Conservation (phyloP, 2,888 invertebrate species). For the Crepidodera aurea region DNA sequence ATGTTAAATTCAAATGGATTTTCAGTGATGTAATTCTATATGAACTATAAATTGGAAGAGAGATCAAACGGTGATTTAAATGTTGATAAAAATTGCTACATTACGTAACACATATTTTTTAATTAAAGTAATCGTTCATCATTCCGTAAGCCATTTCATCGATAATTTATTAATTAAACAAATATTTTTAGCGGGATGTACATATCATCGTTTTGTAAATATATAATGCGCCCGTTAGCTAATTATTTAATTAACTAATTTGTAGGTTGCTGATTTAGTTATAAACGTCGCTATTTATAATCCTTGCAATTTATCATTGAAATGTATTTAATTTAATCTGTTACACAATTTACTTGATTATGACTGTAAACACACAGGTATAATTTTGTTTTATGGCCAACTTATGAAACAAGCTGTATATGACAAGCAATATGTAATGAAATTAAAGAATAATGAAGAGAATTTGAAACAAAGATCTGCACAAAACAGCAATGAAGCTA, state of each 20-base stretch:
- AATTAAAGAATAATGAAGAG: too few species aligned
- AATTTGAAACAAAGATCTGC: too few species aligned
- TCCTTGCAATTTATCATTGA: not conserved
- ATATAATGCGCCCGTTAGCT: not conserved
- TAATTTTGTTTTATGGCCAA: too few species aligned
- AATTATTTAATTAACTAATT: conserved; percentile 10
- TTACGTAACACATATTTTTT: not conserved
- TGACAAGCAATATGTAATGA: too few species aligned
- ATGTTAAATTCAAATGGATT: too few species aligned
- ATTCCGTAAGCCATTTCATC: not conserved
- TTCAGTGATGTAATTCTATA: too few species aligned
- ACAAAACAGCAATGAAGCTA: too few species aligned
- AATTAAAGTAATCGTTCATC: not conserved
- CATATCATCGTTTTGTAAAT: not conserved
- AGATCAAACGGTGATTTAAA: not conserved
- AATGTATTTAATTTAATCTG: too few species aligned
- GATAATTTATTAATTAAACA: not conserved
- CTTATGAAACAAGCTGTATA: too few species aligned
- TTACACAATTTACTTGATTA: too few species aligned
- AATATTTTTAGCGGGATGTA: not conserved
- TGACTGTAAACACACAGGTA: too few species aligned
- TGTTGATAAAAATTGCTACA: not conserved
- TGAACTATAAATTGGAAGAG: not conserved
- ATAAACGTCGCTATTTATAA: not conserved
- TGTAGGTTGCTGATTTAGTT: not conserved